phyloP scores from a whole-genome alignment of 2,888 invertebrate genomes.

The Drosophila kuntzei region DNA sequence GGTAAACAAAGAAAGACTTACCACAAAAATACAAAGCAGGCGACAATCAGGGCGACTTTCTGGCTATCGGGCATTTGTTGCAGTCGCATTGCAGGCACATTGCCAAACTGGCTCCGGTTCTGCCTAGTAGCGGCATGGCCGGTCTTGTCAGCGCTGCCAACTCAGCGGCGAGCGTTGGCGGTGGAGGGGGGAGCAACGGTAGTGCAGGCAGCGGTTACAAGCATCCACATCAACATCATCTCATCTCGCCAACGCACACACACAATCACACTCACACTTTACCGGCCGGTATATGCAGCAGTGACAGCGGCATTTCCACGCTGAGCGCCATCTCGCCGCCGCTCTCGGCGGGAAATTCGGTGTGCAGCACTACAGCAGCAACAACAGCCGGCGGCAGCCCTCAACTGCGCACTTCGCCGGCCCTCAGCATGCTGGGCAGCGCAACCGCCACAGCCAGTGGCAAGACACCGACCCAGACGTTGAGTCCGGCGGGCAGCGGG shows the following conservation, averaged over 20 bases:
- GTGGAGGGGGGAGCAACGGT: slow-evolving; percentile 28
- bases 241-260: slow-evolving; percentile 78
- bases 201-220: slow-evolving; percentile 44
- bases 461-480: slow-evolving; percentile 66
- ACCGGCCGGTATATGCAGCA: slow-evolving; percentile 80
- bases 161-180: slow-evolving; percentile 43
- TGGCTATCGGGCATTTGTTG: slow-evolving; percentile 10
- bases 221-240: slow-evolving; percentile 51
- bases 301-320: slow-evolving; percentile 83
- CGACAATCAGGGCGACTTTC: slow-evolving; percentile 20
- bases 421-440: slow-evolving; percentile 73
- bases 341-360: slow-evolving; percentile 61
- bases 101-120: slow-evolving; percentile 84
- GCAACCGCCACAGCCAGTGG: slow-evolving; percentile 60
- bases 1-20: slow-evolving; percentile 3
- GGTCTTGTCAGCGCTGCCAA: slow-evolving; percentile 73
- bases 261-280: slow-evolving; percentile 40
- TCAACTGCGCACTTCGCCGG: slow-evolving; percentile 79
- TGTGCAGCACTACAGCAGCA: slow-evolving; percentile 44
- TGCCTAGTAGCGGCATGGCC: slow-evolving; percentile 82
- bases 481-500: slow-evolving; percentile 71
- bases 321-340: slow-evolving; percentile 82
- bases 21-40: slow-evolving; percentile 2
- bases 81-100: slow-evolving; percentile 30
- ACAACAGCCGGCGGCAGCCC: slow-evolving; percentile 64